Evolutionary conservation across 2,888 invertebrate species (phyloP).

Genomic region (Lithophane semibrunnea): DNA sequence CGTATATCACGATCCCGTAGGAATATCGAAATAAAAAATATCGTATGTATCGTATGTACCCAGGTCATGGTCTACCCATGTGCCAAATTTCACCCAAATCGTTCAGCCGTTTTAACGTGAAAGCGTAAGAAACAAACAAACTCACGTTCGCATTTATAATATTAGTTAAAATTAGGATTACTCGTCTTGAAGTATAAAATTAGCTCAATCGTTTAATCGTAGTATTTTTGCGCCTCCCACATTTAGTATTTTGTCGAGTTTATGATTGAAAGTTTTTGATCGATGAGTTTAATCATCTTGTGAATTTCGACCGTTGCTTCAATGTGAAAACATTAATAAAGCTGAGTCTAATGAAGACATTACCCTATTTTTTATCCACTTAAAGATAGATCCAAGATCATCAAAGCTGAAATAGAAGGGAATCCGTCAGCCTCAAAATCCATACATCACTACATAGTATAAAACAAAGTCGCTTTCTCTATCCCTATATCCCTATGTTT

Average conservation of each 20-base stretch:
- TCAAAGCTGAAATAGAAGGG: neutral
- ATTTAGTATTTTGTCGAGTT: neutral
- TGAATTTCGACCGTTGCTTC: neutral
- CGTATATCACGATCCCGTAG: no score
- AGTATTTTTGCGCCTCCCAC: slow-evolving; percentile 12
- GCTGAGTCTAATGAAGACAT: neutral
- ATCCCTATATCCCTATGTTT: no score
- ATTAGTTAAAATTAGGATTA: neutral
- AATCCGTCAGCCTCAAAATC: neutral
- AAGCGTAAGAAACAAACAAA: no score
- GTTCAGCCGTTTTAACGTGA: no score
- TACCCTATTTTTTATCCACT: neutral
- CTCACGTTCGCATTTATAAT: no score
- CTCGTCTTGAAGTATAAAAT: slow-evolving; percentile 25
- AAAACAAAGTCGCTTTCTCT: no score
- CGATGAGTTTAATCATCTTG: slow-evolving; percentile 10
- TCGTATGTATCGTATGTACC: no score
- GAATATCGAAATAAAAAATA: no score
- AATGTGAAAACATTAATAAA: neutral
- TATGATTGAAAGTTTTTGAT: slow-evolving; percentile 14
- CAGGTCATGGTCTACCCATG: no score
- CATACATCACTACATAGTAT: no score
- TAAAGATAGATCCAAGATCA: neutral
- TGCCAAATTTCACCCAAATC: no score
- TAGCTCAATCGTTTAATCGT: slow-evolving; percentile 18